These are phyloP conservation scores for Taenioides sp. DNA, from an alignment of 2,797 vertebrate genomes.

Conservation along the genomic window DNA sequence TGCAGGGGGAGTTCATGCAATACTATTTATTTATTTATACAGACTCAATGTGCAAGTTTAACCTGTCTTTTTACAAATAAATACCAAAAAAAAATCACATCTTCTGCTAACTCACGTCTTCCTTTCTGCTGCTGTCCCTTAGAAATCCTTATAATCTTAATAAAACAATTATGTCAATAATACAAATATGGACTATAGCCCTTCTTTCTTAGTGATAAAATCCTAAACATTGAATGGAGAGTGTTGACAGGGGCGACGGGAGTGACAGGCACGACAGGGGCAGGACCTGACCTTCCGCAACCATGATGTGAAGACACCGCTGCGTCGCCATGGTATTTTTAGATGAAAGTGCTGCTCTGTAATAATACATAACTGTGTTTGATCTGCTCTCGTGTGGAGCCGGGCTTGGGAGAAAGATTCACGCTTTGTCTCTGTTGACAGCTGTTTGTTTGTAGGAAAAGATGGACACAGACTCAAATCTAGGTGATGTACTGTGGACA, in stretches of 20 bases:
- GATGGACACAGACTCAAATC: slow-evolving; percentile 3
- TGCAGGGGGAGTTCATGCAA: too few species aligned
- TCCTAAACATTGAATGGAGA: neutral
- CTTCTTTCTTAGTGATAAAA: neutral
- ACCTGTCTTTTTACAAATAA: too few species aligned
- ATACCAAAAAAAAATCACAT: too few species aligned
- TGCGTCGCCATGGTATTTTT: slow-evolving; percentile 47
- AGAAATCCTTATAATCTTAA: too few species aligned
- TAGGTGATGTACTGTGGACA: neutral
- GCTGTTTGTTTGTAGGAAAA: neutral
- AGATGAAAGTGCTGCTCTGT: slow-evolving; percentile 58
- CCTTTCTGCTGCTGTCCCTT: too few species aligned
- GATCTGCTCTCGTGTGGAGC: slow-evolving; percentile 7
- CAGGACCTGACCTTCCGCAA: slow-evolving; percentile 31
- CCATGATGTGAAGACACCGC: slow-evolving; percentile 33
- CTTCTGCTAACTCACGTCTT: too few species aligned
- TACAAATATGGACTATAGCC: too few species aligned
- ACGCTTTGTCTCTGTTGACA: slow-evolving; percentile 20
- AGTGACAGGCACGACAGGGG: slow-evolving; percentile 18
- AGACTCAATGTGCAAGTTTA: too few species aligned
- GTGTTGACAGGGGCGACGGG: slow-evolving; percentile 20
- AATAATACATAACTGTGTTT: slow-evolving; percentile 54
- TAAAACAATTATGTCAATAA: too few species aligned
- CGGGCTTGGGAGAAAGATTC: neutral
- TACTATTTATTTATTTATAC: too few species aligned